Evolutionary conservation across 1,140 invertebrate genomes (phyloP), one percentile per base, ranked within the genome.

Genomic region (Bombus soroeensis): DNA sequence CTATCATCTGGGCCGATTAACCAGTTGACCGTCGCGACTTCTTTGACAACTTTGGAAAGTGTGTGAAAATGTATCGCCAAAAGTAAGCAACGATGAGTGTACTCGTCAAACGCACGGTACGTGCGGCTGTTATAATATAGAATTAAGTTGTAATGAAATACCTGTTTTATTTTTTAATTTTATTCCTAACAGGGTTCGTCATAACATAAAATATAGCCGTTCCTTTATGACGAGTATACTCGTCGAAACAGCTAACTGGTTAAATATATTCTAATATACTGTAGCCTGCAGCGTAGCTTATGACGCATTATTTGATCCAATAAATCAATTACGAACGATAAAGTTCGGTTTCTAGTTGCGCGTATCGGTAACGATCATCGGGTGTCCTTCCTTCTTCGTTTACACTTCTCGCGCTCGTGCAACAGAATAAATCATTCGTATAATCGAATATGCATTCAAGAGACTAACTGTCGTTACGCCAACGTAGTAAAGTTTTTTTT

Each of bases 361-460:
- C 18, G 39, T 41, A 82, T 75, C 72, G 25, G 34, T 53, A 79
- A 79, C 77, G 66, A 80, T 39, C 32, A 47, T 47, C 12, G n/a
- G 12, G 25, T 32, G 41, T 37, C 68, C 47, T 37, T 37, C 68
- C 47, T 37, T 72, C 37, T 72, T 64, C 53, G 66, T 80, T 85
- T 80, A 80, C 76, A 62, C 57, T 73, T 72, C 76, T 71, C 76
- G 32, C n/a, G 68, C 25, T 72, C 68, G 68, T 85, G 68, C 68
- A 72, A 85, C 41, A 80, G 76, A 85, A 80, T 85, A 80, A 85
- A 85, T 80, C 41, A 77, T 85, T 85, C 83, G 83, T 85, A 80
- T 80, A 80, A 85, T 85, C 68, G 83, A 85, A 80, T 77, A 80
- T 72, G 25, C 41, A 80, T 64, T 85, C 41, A 1, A 41, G 41